A percentile compares a stretch with the other conserved stretches of the same genome.
Evolutionary conservation across 2,797 vertebrate genomes (phyloP).

Genomic region (Rhinatrema bivittatum): DNA sequence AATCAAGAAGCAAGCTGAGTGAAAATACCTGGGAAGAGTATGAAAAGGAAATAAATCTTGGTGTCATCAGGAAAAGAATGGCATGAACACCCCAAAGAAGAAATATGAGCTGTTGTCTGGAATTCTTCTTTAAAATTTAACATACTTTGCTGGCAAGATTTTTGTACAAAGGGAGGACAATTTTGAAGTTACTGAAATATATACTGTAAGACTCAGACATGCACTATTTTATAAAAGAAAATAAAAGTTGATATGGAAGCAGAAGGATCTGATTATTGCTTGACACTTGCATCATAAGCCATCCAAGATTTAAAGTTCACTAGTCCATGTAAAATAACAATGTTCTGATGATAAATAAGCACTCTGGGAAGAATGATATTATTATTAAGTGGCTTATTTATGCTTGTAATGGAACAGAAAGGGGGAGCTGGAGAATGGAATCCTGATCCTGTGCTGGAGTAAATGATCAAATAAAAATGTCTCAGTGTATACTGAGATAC

Average conservation of each 20-base stretch:
- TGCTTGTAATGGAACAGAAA: slow-evolving; percentile 40
- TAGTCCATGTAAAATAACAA: slow-evolving; percentile 35
- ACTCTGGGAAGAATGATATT: slow-evolving; percentile 47
- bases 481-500: slow-evolving; percentile 40
- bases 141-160: no score
- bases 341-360: slow-evolving; percentile 48
- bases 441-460: slow-evolving; percentile 47
- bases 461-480: slow-evolving; percentile 55
- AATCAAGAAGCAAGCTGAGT: no score
- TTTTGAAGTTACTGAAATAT: slow-evolving; percentile 36
- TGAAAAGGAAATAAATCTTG: no score
- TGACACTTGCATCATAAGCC: slow-evolving; percentile 49
- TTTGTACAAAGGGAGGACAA: slow-evolving; percentile 23
- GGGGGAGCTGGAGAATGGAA: slow-evolving; percentile 23
- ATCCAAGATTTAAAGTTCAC: slow-evolving; percentile 38
- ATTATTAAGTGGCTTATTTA: slow-evolving; percentile 60
- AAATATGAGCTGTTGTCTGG: no score
- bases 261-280: slow-evolving; percentile 28
- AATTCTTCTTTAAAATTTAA: no score
- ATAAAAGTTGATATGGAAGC: slow-evolving; percentile 46
- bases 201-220: slow-evolving; percentile 34
- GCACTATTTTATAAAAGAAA: slow-evolving; percentile 40
- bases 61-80: no score
- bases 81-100: no score
- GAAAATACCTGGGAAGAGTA: no score